A percentile compares a stretch with the other conserved stretches of the same genome.
Conservation (phyloP, 2,113 vertebrate genomes). For the Ia io region DNA sequence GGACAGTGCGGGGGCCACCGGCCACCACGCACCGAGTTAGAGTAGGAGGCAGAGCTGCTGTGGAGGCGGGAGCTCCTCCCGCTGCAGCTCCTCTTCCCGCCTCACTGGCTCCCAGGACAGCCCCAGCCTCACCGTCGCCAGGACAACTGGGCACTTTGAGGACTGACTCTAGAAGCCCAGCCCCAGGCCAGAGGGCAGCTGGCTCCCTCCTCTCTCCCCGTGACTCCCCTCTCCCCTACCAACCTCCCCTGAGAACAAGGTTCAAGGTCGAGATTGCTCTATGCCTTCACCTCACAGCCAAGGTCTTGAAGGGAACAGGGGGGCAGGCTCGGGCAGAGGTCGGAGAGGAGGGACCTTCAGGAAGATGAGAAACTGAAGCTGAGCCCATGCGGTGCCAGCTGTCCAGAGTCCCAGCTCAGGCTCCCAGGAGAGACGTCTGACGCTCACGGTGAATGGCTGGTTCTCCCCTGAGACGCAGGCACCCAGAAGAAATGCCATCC, state of each 20-base stretch:
- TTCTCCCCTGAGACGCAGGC: background rate
- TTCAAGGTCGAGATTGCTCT: background rate
- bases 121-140: background rate
- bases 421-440: background rate
- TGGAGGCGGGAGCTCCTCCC: background rate
- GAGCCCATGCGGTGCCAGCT: background rate
- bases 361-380: background rate
- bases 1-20: rapidly evolving
- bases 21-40: background rate
- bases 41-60: background rate
- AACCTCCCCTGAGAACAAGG: background rate
- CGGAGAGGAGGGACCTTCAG: background rate
- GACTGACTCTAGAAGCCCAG: background rate
- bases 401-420: background rate
- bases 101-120: background rate
- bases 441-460: background rate
- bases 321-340: background rate
- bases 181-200: background rate
- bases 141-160: background rate
- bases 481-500: background rate
- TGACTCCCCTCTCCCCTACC: background rate
- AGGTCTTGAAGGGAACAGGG: background rate
- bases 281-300: background rate
- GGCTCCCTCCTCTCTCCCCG: background rate
- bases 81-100: background rate